These are phyloP conservation scores for Dilophus febrilis DNA, from an alignment of 2,888 invertebrate species.

Conservation along the genomic window DNA sequence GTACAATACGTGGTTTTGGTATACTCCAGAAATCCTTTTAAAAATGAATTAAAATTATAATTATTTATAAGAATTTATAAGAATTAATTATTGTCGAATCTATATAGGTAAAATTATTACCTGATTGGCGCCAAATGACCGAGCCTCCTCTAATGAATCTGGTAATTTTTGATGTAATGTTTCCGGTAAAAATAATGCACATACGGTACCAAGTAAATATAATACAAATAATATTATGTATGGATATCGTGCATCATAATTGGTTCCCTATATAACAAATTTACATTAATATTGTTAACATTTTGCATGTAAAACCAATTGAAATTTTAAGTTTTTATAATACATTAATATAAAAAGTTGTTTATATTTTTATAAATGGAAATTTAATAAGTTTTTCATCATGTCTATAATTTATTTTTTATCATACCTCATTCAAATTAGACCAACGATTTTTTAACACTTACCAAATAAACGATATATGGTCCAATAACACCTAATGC, in stretches of 20 bases:
- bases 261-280: constrained; percentile 22
- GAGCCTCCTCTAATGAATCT: constrained; percentile 43
- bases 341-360: no score
- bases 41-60: constrained; percentile 5
- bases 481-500: constrained; percentile 38
- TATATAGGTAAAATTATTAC: constrained; percentile 2
- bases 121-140: constrained; percentile 34
- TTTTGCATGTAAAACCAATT: no score
- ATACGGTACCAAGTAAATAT: constrained; percentile 31
- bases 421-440: no score
- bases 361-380: no score
- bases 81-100: no score
- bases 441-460: constrained; percentile 6
- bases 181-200: constrained; percentile 40
- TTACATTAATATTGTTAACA: no score
- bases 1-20: constrained; percentile 23
- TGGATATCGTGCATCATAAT: constrained; percentile 29
- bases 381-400: no score
- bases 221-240: constrained; percentile 29
- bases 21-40: constrained; percentile 29
- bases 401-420: no score
- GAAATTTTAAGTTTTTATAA: no score
- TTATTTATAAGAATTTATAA: background rate
- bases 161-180: constrained; percentile 43
- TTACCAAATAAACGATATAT: constrained; percentile 41